These are phyloP conservation scores for Odocoileus virginianus DNA, from an alignment of 2,113 vertebrate species.

Conservation along the genomic window DNA sequence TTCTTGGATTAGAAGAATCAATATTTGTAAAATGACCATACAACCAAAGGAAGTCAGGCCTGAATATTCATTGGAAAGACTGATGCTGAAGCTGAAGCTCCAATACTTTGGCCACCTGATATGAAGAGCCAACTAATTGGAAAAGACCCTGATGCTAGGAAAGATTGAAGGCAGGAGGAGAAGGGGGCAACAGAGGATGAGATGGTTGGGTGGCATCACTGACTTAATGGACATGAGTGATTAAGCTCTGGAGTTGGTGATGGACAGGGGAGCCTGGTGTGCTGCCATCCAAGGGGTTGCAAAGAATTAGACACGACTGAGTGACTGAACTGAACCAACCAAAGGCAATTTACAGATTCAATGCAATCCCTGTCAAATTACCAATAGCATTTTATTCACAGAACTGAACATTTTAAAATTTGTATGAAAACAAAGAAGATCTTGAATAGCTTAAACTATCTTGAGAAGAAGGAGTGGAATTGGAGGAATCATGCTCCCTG, in stretches of 20 bases:
- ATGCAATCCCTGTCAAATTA: neutral
- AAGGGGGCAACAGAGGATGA: neutral
- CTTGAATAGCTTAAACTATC: neutral
- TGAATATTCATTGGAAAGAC: neutral
- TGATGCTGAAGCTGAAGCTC: neutral
- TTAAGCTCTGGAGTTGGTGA: neutral
- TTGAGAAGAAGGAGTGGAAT: neutral
- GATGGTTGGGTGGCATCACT: neutral
- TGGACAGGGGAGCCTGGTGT: neutral
- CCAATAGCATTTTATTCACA: neutral
- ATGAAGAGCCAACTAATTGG: neutral
- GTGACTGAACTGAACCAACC: neutral
- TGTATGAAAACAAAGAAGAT: neutral
- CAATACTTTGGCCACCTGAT: neutral
- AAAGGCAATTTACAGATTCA: neutral
- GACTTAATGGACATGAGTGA: neutral
- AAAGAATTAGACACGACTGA: neutral
- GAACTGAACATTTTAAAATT: neutral
- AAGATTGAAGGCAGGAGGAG: neutral
- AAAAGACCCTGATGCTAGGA: neutral
- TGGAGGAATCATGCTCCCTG: neutral
- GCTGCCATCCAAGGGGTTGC: neutral
- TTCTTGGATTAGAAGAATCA: neutral
- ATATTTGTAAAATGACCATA: neutral
- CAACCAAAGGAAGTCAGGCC: neutral